Base-by-base conservation (phyloP, 2,113 vertebrate species). In the Toxotes chatareus region DNA sequence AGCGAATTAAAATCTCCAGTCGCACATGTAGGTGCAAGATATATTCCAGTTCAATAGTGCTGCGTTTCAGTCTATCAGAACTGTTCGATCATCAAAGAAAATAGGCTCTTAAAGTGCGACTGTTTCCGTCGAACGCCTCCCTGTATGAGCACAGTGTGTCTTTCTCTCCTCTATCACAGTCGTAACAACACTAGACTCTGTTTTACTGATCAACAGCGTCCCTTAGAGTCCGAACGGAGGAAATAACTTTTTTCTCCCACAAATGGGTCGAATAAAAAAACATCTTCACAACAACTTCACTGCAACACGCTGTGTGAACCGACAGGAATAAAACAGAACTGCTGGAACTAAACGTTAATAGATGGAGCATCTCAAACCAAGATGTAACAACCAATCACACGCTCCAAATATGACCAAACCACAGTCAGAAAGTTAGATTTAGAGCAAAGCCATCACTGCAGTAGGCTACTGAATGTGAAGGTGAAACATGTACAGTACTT, bases 71-170 rank as follows among this genome's bases (percentile, higher is more conserved):
- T 31, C 1, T 3, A 36, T 27, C n/a, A 47, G n/a, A 66, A 53
- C 0, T 21, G 7, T 1, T 32, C 6, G 10, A n/a, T 11, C n/a
- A 56, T 27, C 5, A 38, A 6, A 51, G 7, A 55, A 49, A 44
- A 21, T 91, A 46, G 89, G 91, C 36, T 91, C 76, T 9, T 67
- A 85, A 2, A 93, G 57, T n/a, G 63, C 79, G 76, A 94, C 94
- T 63, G 80, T 67, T 27, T 65, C 69, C 7, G 17, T 76, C 69
- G 3, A 73, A 80, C 27, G 10, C 51, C 46, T 51, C 44, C 47
- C 32, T 31, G 9, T 44, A 76, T 64, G 31, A 53, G 49, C 7
- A 53, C 14, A 3, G 53, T 44, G 36, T 67, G 55, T 21, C 17
- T 62, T 56, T 73, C 68, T 83, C 23, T 77, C 32, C 59, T 1